A percentile compares a stretch with the other conserved stretches of the same genome.
These are phyloP conservation scores for Sphaerophoria rueppellii DNA, from an alignment of 2,888 invertebrate species.

Conservation along the genomic window DNA sequence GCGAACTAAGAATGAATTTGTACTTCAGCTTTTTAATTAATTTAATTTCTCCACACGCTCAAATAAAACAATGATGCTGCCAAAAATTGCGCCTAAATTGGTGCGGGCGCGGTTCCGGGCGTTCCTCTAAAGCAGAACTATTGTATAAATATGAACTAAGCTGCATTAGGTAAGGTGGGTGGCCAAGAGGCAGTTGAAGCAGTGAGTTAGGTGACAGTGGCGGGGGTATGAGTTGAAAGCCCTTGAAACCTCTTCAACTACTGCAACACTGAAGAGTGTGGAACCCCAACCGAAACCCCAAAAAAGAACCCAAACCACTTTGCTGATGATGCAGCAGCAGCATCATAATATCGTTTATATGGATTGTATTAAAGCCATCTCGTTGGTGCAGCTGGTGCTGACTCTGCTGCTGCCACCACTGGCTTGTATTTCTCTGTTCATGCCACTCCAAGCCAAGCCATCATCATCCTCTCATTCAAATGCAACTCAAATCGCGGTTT, in stretches of 20 bases:
- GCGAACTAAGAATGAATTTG: conserved; percentile 45
- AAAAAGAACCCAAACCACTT: conserved; percentile 18
- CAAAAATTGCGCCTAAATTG: conserved; percentile 49
- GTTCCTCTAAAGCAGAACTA: not conserved
- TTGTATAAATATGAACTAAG: conserved; percentile 23
- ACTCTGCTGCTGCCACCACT: not conserved
- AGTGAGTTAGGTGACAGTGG: too few species aligned
- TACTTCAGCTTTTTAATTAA: conserved; percentile 61
- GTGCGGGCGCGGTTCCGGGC: not conserved
- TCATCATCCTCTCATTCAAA: conserved; percentile 52
- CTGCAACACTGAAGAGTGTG: too few species aligned
- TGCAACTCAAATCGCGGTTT: conserved; percentile 70
- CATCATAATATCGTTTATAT: conserved; percentile 47
- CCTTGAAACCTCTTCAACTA: too few species aligned
- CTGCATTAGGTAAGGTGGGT: not conserved
- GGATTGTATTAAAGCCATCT: conserved; percentile 28
- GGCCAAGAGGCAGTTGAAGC: conserved; percentile 5
- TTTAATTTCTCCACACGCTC: conserved; percentile 43
- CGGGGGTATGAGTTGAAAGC: too few species aligned
- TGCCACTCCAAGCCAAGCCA: conserved; percentile 3
- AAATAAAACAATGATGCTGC: conserved; percentile 52
- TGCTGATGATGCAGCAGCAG: conserved; percentile 45
- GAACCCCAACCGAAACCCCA: not conserved
- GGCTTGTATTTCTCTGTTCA: not conserved
- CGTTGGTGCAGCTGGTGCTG: conserved; percentile 34